Evolutionary conservation across 2,113 vertebrate species (phyloP).

Genomic region (Telmatochromis brachygnathus): DNA sequence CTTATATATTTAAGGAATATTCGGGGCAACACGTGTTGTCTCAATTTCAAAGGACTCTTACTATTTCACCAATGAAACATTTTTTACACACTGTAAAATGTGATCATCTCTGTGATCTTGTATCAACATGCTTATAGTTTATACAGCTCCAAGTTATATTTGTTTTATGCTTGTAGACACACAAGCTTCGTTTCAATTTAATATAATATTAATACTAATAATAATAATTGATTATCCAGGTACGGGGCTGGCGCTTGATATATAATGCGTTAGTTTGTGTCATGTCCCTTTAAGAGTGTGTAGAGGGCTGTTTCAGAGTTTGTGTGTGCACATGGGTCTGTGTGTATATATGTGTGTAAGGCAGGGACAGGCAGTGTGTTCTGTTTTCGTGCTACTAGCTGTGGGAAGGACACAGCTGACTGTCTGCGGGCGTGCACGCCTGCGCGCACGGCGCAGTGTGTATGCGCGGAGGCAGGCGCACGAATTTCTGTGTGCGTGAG

Average conservation of each 20-base stretch:
- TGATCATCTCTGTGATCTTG: background rate
- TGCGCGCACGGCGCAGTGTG: background rate
- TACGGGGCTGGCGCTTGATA: background rate
- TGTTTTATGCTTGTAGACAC: background rate
- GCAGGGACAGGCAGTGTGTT: conserved; percentile 58
- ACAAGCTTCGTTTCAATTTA: background rate
- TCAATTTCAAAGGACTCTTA: background rate
- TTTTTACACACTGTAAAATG: background rate
- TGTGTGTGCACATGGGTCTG: conserved; percentile 24
- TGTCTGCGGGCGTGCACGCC: conserved; percentile 39
- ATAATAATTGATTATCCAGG: background rate
- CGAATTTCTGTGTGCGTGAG: background rate
- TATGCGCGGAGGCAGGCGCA: background rate
- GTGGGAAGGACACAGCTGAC: conserved; percentile 70
- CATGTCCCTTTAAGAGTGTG: conserved; percentile 65
- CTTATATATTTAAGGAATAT: background rate
- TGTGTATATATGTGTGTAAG: conserved; percentile 22
- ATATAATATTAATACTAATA: background rate
- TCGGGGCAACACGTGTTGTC: background rate
- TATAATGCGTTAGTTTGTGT: conserved; percentile 10
- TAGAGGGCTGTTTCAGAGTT: conserved; percentile 45
- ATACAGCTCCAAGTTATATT: background rate
- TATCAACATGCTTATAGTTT: background rate
- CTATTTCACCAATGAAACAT: background rate
- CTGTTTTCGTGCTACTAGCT: conserved; percentile 61